These are phyloP conservation scores for Megaceryle torquata DNA, from an alignment of 2,113 vertebrate genomes.

Conservation along the genomic window DNA sequence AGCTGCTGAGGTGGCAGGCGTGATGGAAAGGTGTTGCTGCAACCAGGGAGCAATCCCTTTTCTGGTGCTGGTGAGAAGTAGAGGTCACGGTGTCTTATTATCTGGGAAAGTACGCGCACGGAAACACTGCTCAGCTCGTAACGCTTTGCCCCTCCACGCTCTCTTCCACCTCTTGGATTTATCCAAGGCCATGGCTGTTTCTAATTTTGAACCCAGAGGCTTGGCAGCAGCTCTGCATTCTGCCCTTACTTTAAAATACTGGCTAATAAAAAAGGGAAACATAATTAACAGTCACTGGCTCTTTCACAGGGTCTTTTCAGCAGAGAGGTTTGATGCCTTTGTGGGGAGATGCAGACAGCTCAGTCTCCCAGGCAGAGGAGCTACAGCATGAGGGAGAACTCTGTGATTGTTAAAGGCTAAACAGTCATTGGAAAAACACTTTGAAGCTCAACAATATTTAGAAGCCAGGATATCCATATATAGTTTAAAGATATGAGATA, in stretches of 20 bases:
- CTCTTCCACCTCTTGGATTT: not conserved
- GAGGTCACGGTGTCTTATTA: not conserved
- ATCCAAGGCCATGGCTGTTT: not conserved
- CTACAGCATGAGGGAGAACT: not conserved
- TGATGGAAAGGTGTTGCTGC: constrained; percentile 32
- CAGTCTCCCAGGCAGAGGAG: not conserved
- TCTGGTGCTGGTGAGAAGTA: not conserved
- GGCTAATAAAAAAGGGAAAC: constrained; percentile 33
- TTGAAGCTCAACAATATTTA: not conserved
- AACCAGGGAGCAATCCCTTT: not conserved
- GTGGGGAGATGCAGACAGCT: not conserved
- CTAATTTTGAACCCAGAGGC: not conserved
- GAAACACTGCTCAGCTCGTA: not conserved
- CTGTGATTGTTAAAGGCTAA: not conserved
- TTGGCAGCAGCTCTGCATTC: constrained; percentile 14
- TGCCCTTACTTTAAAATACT: constrained; percentile 23
- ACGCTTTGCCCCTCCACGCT: not conserved
- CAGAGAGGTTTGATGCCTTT: not conserved
- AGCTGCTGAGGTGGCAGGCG: not conserved
- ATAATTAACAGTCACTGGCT: not conserved
- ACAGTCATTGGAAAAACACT: not conserved
- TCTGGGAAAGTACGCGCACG: not conserved
- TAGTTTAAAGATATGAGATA: not conserved
- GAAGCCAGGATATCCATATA: not conserved
- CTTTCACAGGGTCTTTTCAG: not conserved